A percentile compares a stretch with the other conserved stretches of the same genome.
phyloP scores from a whole-genome alignment of 1,140 invertebrate genomes.

The Lerema accius region DNA sequence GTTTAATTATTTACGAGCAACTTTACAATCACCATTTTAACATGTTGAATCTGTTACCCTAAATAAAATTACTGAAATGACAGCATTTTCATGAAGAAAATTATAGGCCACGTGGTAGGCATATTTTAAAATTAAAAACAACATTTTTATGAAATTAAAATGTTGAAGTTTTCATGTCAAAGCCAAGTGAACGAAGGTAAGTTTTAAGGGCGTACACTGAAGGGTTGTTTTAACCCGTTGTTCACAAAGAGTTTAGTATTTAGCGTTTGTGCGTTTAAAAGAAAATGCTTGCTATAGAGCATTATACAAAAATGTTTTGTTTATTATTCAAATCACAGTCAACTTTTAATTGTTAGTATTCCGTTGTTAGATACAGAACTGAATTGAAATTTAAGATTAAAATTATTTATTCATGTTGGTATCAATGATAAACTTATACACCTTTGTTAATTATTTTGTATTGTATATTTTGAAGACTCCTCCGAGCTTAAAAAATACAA shows the following conservation, averaged over 20 bases:
- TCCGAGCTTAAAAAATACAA: too few species aligned
- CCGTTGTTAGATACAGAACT: too few species aligned
- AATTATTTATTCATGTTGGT: too few species aligned
- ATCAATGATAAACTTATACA: too few species aligned
- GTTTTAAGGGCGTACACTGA: slow-evolving; percentile 21
- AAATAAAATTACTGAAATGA: background rate
- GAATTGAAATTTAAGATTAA: too few species aligned
- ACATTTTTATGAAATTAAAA: slow-evolving; percentile 33
- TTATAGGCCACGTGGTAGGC: background rate
- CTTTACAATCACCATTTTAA: too few species aligned
- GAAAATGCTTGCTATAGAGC: background rate
- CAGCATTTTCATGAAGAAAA: background rate
- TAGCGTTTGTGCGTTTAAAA: slow-evolving; percentile 12
- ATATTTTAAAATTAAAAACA: slow-evolving; percentile 22
- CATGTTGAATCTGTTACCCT: background rate
- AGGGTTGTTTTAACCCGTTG: slow-evolving; percentile 14
- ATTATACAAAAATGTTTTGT: background rate
- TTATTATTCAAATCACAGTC: background rate
- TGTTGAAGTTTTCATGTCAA: slow-evolving; percentile 30
- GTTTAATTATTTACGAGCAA: too few species aligned
- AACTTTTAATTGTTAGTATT: background rate
- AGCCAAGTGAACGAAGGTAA: slow-evolving; percentile 18
- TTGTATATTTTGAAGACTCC: too few species aligned
- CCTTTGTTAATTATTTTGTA: too few species aligned
- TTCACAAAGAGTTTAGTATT: slow-evolving; percentile 20